These are phyloP conservation scores for Clanis bilineata DNA, from an alignment of 2,888 invertebrate genomes.

Conservation along the genomic window DNA sequence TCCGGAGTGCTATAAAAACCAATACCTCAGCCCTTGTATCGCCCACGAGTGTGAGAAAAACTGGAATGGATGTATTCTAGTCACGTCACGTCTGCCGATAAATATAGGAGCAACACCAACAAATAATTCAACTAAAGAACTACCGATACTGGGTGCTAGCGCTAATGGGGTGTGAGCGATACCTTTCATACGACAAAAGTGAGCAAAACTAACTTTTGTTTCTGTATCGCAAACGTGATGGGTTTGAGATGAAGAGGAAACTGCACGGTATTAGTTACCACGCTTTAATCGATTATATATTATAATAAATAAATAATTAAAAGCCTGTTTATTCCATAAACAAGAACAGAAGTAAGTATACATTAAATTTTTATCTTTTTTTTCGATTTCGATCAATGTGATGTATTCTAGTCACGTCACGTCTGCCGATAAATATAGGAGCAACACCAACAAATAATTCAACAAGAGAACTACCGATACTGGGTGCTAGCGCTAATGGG, in stretches of 20 bases:
- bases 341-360: no score
- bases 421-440: constrained; percentile 47
- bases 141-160: constrained; percentile 32
- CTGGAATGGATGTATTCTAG: constrained; percentile 41
- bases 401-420: constrained; percentile 50
- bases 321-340: no score
- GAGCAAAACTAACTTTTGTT: neutral
- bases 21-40: neutral
- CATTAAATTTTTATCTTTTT: no score
- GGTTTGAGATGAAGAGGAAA: neutral
- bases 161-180: neutral
- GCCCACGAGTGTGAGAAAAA: constrained; percentile 9
- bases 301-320: no score
- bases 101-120: constrained; percentile 44
- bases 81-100: constrained; percentile 48
- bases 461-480: constrained; percentile 43
- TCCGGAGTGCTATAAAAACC: neutral
- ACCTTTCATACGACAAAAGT: neutral
- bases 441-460: constrained; percentile 46
- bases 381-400: no score
- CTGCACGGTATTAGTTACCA: neutral
- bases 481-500: constrained; percentile 20
- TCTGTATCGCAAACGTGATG: no score
- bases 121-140: constrained; percentile 49
- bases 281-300: no score